These are phyloP conservation scores for Diachasmimorpha longicaudata DNA, from an alignment of 1,140 invertebrate genomes.

Conservation along the genomic window DNA sequence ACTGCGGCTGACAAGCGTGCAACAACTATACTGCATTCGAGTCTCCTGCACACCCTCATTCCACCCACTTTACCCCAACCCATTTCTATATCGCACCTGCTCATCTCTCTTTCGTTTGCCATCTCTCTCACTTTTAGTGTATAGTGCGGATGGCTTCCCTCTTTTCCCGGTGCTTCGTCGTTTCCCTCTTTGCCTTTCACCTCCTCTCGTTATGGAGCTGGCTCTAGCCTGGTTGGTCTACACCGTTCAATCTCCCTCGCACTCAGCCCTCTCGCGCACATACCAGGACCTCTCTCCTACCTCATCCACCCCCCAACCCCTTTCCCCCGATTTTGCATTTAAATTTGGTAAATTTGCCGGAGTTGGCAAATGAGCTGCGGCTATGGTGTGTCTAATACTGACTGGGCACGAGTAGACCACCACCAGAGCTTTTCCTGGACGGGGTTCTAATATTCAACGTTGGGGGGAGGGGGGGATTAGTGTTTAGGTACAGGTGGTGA, in stretches of 20 bases:
- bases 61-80: neutral
- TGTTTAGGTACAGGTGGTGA: neutral
- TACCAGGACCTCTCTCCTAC: neutral
- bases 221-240: conserved; percentile 14
- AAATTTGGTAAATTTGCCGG: conserved; percentile 61
- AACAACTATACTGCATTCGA: conserved; percentile 56
- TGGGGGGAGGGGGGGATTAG: conserved; percentile 29
- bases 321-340: conserved; percentile 58
- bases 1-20: conserved; percentile 50
- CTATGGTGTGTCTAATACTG: conserved; percentile 52
- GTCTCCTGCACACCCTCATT: conserved; percentile 41
- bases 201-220: neutral
- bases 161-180: neutral
- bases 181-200: conserved; percentile 11
- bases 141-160: conserved; percentile 7
- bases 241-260: conserved; percentile 30
- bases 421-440: conserved; percentile 40
- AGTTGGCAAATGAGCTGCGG: conserved; percentile 61
- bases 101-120: conserved; percentile 24
- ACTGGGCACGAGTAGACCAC: conserved; percentile 27
- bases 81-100: neutral
- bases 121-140: conserved; percentile 30
- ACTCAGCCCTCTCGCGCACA: conserved; percentile 11
- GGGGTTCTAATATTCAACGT: conserved; percentile 49
- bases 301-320: too few relatives aligned